Base-by-base conservation (phyloP, 2,113 vertebrate species). In the Otis tarda region DNA sequence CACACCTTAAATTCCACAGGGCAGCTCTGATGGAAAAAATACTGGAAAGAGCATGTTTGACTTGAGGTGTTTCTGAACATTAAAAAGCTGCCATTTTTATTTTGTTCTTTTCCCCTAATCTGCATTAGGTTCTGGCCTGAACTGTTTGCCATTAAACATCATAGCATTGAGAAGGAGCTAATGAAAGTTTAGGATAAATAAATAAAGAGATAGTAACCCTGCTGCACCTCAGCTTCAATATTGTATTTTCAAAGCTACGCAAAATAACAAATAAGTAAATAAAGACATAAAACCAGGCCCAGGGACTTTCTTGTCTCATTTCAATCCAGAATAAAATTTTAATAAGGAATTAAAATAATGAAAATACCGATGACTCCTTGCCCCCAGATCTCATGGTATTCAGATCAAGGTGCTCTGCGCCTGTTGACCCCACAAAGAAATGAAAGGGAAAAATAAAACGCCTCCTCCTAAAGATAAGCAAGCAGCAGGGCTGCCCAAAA, bases 401-500 rank as follows among this genome's bases (percentile, higher is more conserved):
- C 56, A 71, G 71, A 60, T 77, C 24, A 87, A 76, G 75, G 76
- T 90, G 57, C 21, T 87, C n/a, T 63, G 45, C 3, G 47, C 47
- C 45, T 77, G 55, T 50, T 18, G 47, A 56, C 52, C 52, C 39
- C 17, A 75, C 35, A 85, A 65, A 85, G 73, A 50, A 52, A 14
- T 31, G 37, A 22, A 86, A 93, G 22, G n/a, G 47, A 70, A 93
- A 90, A 95, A 93, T 59, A 96, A 96, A 93, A 91, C 2, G 6
- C 78, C 70, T 93, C 30, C 64, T 87, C 22, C 64, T 35, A 52
- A 73, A 33, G 31, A 22, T 87, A 75, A 87, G 43, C 3, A 3
- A 87, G 68, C 76, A 53, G 47, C 13, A 71, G 12, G 49, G 20
- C 43, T 93, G 76, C 69, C 43, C 50, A 30, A 89, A 73, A 39